Evolutionary conservation across 2,888 invertebrate genomes (phyloP), one percentile per base, ranked within the genome.

Genomic region (Parasteatoda lunata): DNA sequence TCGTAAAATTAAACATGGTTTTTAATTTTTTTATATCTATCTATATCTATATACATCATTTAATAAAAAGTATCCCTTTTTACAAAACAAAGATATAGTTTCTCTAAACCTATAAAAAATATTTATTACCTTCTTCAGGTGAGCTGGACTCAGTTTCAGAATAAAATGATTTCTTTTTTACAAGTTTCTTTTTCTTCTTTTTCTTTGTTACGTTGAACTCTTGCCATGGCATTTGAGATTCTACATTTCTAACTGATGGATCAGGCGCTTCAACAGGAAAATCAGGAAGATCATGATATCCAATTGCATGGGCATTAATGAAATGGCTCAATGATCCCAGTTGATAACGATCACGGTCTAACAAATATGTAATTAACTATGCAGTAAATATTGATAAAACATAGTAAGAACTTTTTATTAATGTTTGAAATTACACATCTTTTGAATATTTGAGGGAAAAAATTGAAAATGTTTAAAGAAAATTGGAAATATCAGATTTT

Each of bases 291-390:
- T 97, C 95, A 89, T 96, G 95, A 93, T 99, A 99, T 5, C 97
- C 98, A 64, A 93, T 94, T 1, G 98, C 97, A 84, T 95, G 94
- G 90, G 94, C 93, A 90, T 98, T 98, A 87, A 99, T 94, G 92
- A 97, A 97, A 93, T 98, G 98, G 0, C 99, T 98, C 80, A 99
- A 93, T 0, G 98, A 97, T 3, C 99, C 98, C 91, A 99, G 93
- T 90, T 98, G 98, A 92, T 95, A 97, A 90, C 96, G 95, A 91
- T 96, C 96, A 65, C 96, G 94, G 90, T 96, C 96, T 95, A 47
- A 48, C 30, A 65, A 11, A n/a, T 83, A 15, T 7, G 13, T 11
- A 13, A 77, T 73, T 54, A 5, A 45, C 15, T 52, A 11, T 59
- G 11, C 8, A 59, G 4, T 59, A 59, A 59, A 59, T 7, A 59